Conservation (phyloP, 2,797 vertebrate genomes). For the Mareca strepera region DNA sequence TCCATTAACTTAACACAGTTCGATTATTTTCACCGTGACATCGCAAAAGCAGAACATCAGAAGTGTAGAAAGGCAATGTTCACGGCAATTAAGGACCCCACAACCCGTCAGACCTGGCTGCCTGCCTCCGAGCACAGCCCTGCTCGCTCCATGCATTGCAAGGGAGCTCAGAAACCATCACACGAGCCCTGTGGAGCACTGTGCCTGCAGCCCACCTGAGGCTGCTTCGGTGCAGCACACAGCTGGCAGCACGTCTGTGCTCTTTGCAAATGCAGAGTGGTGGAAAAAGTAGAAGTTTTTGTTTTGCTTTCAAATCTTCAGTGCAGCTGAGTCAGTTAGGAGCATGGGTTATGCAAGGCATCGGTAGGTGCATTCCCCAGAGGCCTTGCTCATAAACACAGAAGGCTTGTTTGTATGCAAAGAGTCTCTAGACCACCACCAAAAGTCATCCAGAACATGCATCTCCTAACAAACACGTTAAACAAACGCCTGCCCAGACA, state of each 20-base stretch:
- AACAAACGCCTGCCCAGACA: neutral
- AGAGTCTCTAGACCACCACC: no score
- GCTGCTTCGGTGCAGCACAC: neutral
- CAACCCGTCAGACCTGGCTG: fast-evolving
- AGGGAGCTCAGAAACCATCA: neutral
- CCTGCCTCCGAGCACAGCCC: fast-evolving
- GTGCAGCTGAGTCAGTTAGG: fast-evolving
- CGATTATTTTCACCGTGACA: fast-evolving
- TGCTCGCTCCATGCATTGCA: fast-evolving
- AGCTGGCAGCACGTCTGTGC: neutral
- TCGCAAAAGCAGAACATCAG: neutral
- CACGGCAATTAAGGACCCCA: neutral
- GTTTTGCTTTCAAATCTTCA: neutral
- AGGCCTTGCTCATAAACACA: neutral
- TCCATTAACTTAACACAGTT: fast-evolving
- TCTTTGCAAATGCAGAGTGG: neutral
- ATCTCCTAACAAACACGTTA: neutral
- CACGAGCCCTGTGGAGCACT: neutral
- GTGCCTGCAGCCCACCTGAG: neutral
- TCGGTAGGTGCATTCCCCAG: fast-evolving
- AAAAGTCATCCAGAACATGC: neutral
- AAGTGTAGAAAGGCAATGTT: fast-evolving
- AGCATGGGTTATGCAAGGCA: neutral
- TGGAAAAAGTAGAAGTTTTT: neutral
- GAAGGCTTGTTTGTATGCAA: fast-evolving